phyloP scores from a whole-genome alignment of 1,140 invertebrate genomes.

The Brevipalpus yothersi region DNA sequence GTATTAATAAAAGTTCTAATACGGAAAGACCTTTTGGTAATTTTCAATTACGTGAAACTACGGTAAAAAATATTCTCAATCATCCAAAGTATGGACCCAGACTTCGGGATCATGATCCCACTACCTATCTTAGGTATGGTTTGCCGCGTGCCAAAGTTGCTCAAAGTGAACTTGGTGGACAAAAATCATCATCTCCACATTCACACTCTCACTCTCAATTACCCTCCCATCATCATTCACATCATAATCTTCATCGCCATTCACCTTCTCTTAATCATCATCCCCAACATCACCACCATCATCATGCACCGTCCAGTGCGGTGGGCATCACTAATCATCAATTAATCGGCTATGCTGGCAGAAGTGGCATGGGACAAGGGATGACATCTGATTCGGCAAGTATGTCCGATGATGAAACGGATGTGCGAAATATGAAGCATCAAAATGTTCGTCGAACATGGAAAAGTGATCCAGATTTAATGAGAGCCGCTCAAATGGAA shows the following conservation, averaged over 20 bases:
- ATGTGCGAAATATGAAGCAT: not conserved
- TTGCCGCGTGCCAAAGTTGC: constrained; percentile 41
- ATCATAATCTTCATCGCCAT: not conserved
- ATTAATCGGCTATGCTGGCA: not conserved
- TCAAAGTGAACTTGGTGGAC: constrained; percentile 7
- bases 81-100: constrained; percentile 32
- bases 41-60: constrained; percentile 69
- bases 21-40: constrained; percentile 31
- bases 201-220: not conserved
- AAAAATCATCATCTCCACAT: constrained; percentile 11
- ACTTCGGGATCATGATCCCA: constrained; percentile 47
- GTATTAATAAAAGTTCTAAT: constrained; percentile 17
- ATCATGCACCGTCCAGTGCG: not conserved
- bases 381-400: not conserved
- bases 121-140: constrained; percentile 75
- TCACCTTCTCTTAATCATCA: constrained; percentile 1
- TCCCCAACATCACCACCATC: not conserved
- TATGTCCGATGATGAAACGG: not conserved
- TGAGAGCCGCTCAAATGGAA: not conserved
- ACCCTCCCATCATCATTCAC: not conserved
- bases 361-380: not conserved
- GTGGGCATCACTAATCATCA: no score
- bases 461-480: constrained; percentile 6
- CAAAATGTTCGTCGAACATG: not conserved
- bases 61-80: constrained; percentile 73